phyloP scores from a whole-genome alignment of 2,888 invertebrate species.

The Eupeodes luniger region DNA sequence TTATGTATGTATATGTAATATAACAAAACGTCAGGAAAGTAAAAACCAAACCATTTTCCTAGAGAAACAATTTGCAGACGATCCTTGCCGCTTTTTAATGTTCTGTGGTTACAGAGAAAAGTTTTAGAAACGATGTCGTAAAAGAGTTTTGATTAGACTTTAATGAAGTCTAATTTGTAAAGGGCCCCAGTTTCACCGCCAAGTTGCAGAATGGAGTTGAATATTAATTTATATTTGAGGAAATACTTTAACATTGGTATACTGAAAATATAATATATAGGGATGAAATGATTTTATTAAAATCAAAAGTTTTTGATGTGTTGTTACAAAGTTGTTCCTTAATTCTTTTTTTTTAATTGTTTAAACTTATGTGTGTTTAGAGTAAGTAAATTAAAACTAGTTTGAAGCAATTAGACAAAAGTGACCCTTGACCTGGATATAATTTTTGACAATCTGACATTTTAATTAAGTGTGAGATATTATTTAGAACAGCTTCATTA shows the following conservation, averaged over 20 bases:
- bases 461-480: too few species aligned
- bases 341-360: not conserved
- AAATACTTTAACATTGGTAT: not conserved
- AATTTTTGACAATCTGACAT: too few species aligned
- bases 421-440: too few species aligned
- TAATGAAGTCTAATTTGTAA: slow-evolving; percentile 36
- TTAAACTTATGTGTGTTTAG: not conserved
- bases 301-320: slow-evolving; percentile 4
- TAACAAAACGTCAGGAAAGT: not conserved
- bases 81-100: slow-evolving; percentile 32
- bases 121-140: slow-evolving; percentile 9
- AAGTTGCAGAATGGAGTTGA: not conserved
- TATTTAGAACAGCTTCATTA: too few species aligned
- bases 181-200: not conserved
- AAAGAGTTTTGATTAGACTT: slow-evolving; percentile 37
- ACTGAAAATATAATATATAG: not conserved
- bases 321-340: not conserved
- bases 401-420: too few species aligned
- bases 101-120: not conserved
- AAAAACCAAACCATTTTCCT: not conserved
- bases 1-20: not conserved
- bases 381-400: not conserved
- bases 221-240: not conserved
- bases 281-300: not conserved
- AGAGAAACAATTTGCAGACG: slow-evolving; percentile 35